These are phyloP conservation scores for Hypomesus transpacificus DNA, from an alignment of 2,113 vertebrate genomes.

Conservation along the genomic window DNA sequence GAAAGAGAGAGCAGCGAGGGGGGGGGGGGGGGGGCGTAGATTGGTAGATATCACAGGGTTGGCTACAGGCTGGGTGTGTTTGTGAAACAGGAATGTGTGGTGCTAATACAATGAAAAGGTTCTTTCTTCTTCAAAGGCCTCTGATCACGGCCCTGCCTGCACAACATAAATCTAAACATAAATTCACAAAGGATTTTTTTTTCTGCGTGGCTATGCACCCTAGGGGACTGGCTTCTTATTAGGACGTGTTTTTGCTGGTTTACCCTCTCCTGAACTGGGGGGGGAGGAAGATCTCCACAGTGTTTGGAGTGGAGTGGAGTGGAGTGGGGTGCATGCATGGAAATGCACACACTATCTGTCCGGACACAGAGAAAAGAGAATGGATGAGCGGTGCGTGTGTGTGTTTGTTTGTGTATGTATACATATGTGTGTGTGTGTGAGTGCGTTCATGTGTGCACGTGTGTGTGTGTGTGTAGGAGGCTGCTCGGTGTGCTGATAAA, in stretches of 20 bases:
- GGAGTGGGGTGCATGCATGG: no score
- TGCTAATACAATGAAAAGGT: constrained; percentile 35
- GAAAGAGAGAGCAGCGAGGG: constrained; percentile 17
- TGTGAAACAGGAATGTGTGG: constrained; percentile 3
- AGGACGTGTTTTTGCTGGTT: constrained; percentile 5
- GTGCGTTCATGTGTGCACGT: not conserved
- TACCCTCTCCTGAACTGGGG: constrained; percentile 9
- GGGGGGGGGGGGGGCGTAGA: constrained; percentile 7
- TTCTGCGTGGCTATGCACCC: constrained; percentile 24
- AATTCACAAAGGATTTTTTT: constrained; percentile 28
- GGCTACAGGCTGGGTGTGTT: constrained; percentile 38
- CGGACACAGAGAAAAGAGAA: not conserved
- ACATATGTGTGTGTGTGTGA: no score
- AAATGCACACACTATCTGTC: not conserved
- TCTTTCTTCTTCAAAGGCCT: constrained; percentile 52
- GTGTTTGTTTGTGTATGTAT: not conserved
- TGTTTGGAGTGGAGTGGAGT: no score
- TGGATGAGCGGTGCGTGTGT: not conserved
- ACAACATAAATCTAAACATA: constrained; percentile 30
- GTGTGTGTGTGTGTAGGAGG: not conserved
- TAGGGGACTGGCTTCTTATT: constrained; percentile 21
- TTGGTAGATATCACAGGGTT: constrained; percentile 51
- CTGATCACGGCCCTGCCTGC: constrained; percentile 17
- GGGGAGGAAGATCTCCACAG: not conserved
- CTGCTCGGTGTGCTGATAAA: not conserved